Percentiles rank a stretch among this genome's conserved stretches.
Evolutionary conservation across 2,888 invertebrate species (phyloP).

Genomic region (Siphlonurus alternatus): DNA sequence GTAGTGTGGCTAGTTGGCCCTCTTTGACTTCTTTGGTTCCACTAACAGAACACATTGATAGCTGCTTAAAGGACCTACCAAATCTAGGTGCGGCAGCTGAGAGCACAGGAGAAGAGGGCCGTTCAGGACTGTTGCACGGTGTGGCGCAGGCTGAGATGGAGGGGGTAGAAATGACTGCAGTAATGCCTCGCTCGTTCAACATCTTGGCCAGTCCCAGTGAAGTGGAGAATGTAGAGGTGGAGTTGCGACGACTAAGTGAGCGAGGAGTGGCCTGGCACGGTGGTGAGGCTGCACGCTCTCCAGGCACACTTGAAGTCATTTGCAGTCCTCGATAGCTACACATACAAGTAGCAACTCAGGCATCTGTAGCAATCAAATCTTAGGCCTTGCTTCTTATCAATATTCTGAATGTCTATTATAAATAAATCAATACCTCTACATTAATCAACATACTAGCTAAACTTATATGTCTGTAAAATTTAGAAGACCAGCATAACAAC

Average conservation of each 20-base stretch:
- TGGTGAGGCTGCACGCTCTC: conserved; percentile 19
- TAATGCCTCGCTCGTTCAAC: conserved; percentile 60
- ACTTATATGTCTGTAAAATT: too few relatives aligned
- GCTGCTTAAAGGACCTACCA: neutral
- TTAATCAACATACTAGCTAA: too few relatives aligned
- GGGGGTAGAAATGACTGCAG: conserved; percentile 42
- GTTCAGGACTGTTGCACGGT: conserved; percentile 71
- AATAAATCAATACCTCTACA: too few relatives aligned
- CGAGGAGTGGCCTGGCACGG: conserved; percentile 30
- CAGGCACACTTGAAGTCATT: neutral
- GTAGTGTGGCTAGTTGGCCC: too few relatives aligned
- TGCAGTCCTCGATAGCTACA: neutral
- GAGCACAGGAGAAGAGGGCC: conserved; percentile 21
- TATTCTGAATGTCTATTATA: too few relatives aligned
- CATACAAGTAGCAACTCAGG: too few relatives aligned
- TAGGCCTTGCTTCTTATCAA: too few relatives aligned
- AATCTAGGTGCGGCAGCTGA: conserved; percentile 33
- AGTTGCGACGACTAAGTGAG: conserved; percentile 53
- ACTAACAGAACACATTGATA: neutral
- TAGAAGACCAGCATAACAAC: too few relatives aligned
- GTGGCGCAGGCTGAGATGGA: conserved; percentile 65
- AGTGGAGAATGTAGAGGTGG: conserved; percentile 55
- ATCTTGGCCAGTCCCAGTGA: conserved; percentile 55
- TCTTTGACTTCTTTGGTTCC: too few relatives aligned
- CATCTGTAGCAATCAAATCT: too few relatives aligned